These are phyloP conservation scores for Salarias fasciatus DNA, from an alignment of 2,797 vertebrate genomes.

Conservation along the genomic window DNA sequence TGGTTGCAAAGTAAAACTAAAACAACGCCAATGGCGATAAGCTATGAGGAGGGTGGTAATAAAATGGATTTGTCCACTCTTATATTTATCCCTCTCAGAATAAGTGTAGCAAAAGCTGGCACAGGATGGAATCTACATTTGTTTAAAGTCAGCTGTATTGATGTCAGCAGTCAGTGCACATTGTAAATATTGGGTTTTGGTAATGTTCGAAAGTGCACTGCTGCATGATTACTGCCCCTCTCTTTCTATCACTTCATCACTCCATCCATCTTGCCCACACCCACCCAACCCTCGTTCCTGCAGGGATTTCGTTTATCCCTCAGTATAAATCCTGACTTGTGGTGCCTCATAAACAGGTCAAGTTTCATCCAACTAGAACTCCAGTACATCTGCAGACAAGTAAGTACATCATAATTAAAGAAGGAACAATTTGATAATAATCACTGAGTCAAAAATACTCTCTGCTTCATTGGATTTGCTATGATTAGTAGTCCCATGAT, in stretches of 20 bases:
- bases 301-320: constrained; percentile 58
- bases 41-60: constrained; percentile 26
- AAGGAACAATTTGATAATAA: constrained; percentile 24
- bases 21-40: constrained; percentile 42
- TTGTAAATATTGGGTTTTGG: constrained; percentile 66
- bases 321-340: constrained; percentile 64
- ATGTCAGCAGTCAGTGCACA: constrained; percentile 37
- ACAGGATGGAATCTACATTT: constrained; percentile 52
- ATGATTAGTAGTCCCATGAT: not conserved
- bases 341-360: constrained; percentile 66
- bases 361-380: constrained; percentile 36
- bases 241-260: constrained; percentile 37
- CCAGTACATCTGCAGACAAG: constrained; percentile 31
- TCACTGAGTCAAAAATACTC: constrained; percentile 3
- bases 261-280: constrained; percentile 52
- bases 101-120: constrained; percentile 51
- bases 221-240: constrained; percentile 44
- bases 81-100: constrained; percentile 49
- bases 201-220: constrained; percentile 44
- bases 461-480: not conserved
- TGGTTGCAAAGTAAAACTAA: constrained; percentile 39
- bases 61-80: constrained; percentile 61
- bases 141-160: constrained; percentile 60
- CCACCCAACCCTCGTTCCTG: constrained; percentile 30
- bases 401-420: constrained; percentile 33